Base-by-base conservation (phyloP, 1,140 invertebrate genomes). In the Drosophila triauraria region DNA sequence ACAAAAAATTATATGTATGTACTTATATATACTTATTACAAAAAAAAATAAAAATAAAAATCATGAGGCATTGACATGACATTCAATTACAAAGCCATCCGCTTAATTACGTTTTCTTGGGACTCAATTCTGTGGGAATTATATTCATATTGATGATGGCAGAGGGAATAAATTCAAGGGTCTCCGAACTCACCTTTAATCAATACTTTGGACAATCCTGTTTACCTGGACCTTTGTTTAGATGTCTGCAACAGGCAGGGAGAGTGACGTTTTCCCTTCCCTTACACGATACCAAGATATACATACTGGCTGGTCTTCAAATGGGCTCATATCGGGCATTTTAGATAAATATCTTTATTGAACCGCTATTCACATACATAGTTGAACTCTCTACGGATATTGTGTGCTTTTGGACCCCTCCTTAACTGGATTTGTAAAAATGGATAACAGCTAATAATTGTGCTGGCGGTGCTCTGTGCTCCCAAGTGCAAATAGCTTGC, bases 1-100 rank as follows among this genome's bases (percentile, higher is more conserved):
- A 87, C 63, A 61, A 56, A 54, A 56, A 69, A 82, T 68, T 47
- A 75, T 65, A 78, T 82, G 60, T 80, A 76, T 76, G 65, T 87
- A 83, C 78, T 70, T 64, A 82, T 82, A 80, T 84, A 87, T 83
- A 88, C 78, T 77, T 83, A 80, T 68, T 58, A 67, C 84, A 87
- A 62, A 50, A 67, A 58, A 20, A 54, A 40, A 38, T 17, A 20
- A 76, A 70, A 72, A 58, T 58, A 65, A 75, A 77, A 85, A 78
- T 78, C 74, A 74, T 53, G 82, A 78, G 79, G 62, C 76, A 86
- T 86, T 83, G 65, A 77, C 82, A 88, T 77, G 84, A 81, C 83
- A 83, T 88, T 88, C 84, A 87, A 83, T 81, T 81, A 75, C 9
- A 54, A 48, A 48, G 32, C 57, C 42, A 51, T 59, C 25, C 25